Conservation (phyloP, 2,888 invertebrate species). For the Allophyes oxyacanthae region DNA sequence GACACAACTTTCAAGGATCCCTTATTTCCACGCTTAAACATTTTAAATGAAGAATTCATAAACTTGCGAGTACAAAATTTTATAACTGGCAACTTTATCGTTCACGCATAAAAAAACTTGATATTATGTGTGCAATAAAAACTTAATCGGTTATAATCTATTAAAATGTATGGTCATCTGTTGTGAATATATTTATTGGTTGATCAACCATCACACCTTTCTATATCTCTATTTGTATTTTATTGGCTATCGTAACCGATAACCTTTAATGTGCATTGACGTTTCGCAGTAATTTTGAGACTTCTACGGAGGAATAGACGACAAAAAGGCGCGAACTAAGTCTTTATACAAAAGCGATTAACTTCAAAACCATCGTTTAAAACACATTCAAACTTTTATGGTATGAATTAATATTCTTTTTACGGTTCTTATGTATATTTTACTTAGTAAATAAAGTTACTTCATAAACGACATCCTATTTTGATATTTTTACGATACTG, state of each 20-base stretch:
- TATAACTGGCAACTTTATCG: constrained; percentile 17
- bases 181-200: constrained; percentile 13
- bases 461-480: constrained; percentile 13
- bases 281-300: too few species aligned
- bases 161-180: constrained; percentile 25
- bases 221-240: constrained; percentile 23
- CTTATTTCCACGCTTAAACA: too few species aligned
- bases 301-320: not conserved
- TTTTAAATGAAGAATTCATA: not conserved
- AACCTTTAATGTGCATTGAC: constrained; percentile 3
- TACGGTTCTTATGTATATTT: not conserved
- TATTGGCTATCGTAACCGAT: not conserved
- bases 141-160: constrained; percentile 40
- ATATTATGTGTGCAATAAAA: constrained; percentile 24
- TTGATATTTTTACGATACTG: constrained; percentile 5
- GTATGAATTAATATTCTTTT: constrained; percentile 6
- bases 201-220: constrained; percentile 1
- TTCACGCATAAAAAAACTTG: constrained; percentile 17
- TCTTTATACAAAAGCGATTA: constrained; percentile 14
- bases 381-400: constrained; percentile 4
- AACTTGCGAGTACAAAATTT: constrained; percentile 7
- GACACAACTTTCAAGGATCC: too few species aligned
- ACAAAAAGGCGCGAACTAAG: constrained; percentile 1
- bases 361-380: too few species aligned
- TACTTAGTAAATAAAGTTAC: not conserved